These are phyloP conservation scores for Agrochola macilenta DNA, from an alignment of 2,888 invertebrate species.

Conservation along the genomic window DNA sequence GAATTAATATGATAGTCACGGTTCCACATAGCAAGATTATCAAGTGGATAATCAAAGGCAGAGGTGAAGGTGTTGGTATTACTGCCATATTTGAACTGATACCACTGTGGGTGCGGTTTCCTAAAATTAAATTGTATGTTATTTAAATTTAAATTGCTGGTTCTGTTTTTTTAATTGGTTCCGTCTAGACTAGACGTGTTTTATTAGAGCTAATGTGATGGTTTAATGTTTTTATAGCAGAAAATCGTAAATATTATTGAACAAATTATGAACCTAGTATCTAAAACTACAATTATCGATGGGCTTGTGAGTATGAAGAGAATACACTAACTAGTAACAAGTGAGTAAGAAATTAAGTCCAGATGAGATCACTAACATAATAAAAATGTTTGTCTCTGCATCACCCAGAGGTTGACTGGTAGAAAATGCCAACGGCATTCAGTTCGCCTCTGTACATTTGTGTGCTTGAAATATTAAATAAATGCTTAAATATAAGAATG, in stretches of 20 bases:
- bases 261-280: not conserved
- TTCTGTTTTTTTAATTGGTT: slow-evolving; percentile 41
- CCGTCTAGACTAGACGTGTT: slow-evolving; percentile 51
- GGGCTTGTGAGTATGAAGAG: not conserved
- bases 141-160: slow-evolving; percentile 37
- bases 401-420: not conserved
- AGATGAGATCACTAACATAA: slow-evolving; percentile 20
- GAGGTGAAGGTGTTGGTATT: slow-evolving; percentile 64
- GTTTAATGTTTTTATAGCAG: not conserved
- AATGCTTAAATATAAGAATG: not conserved
- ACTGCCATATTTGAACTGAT: slow-evolving; percentile 30
- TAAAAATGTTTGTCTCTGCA: not conserved
- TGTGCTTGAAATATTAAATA: not conserved
- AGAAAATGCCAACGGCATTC: not conserved
- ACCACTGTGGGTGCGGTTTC: slow-evolving; percentile 27
- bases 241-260: not conserved
- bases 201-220: slow-evolving; percentile 11
- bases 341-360: not conserved
- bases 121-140: slow-evolving; percentile 29
- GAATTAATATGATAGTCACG: slow-evolving; percentile 56
- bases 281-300: slow-evolving; percentile 18
- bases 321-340: slow-evolving; percentile 5
- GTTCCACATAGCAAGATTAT: slow-evolving; percentile 48
- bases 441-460: not conserved
- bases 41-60: slow-evolving; percentile 61